phyloP scores from a whole-genome alignment of 2,888 invertebrate species.

The Perdita meconis region DNA sequence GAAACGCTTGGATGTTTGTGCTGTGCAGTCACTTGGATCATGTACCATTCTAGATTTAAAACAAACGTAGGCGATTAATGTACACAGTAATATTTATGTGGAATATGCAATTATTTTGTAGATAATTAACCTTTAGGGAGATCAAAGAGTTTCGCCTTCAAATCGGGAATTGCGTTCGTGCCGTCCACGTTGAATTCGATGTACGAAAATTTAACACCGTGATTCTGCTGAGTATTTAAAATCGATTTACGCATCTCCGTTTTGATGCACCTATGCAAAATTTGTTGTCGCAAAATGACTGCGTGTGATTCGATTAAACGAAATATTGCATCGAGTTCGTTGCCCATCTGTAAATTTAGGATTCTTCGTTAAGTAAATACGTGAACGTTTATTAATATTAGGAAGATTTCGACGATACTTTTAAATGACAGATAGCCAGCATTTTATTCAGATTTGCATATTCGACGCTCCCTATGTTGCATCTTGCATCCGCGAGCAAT shows the following conservation, averaged over 20 bases:
- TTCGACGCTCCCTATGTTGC: conserved; percentile 70
- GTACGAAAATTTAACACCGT: conserved; percentile 72
- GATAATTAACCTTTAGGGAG: conserved; percentile 76
- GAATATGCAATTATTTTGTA: background rate
- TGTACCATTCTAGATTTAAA: conserved; percentile 79
- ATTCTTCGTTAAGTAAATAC: background rate
- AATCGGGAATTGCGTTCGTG: conserved; percentile 52
- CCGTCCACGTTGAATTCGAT: conserved; percentile 65
- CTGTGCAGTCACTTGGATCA: conserved; percentile 78
- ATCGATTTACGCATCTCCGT: conserved; percentile 67
- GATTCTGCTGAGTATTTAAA: conserved; percentile 49
- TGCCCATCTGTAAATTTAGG: conserved; percentile 41
- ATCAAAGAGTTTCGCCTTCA: conserved; percentile 71
- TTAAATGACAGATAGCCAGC: conserved; percentile 72
- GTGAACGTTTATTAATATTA: background rate
- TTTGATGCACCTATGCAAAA: conserved; percentile 76
- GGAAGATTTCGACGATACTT: conserved; percentile 61
- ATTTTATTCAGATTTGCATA: conserved; percentile 74
- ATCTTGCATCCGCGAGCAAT: conserved; percentile 39
- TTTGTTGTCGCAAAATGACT: conserved; percentile 76
- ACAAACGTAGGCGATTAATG: background rate
- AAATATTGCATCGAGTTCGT: conserved; percentile 76
- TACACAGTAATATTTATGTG: background rate
- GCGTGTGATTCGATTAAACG: conserved; percentile 80
- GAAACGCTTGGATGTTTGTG: conserved; percentile 65